Evolutionary conservation across 2,113 vertebrate species (phyloP).

Genomic region (Urocolius indicus): DNA sequence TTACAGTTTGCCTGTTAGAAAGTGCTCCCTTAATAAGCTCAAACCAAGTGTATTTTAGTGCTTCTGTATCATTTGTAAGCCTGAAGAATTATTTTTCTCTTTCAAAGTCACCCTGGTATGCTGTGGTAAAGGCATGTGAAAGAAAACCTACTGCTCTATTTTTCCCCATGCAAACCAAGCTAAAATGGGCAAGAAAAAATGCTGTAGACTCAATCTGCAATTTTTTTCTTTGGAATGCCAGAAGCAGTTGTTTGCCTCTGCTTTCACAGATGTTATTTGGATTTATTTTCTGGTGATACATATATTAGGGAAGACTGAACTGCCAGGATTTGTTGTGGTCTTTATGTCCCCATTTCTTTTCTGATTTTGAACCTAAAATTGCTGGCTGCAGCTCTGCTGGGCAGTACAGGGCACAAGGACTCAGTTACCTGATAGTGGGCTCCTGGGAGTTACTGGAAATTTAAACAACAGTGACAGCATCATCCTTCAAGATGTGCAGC

Average conservation of each 20-base stretch:
- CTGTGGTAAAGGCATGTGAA: neutral
- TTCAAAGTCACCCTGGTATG: neutral
- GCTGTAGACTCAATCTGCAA: neutral
- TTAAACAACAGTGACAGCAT: neutral
- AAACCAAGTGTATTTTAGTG: neutral
- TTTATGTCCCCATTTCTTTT: neutral
- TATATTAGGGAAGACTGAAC: neutral
- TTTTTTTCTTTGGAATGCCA: neutral
- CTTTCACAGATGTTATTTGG: neutral
- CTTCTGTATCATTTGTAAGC: neutral
- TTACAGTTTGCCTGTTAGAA: slow-evolving; percentile 40
- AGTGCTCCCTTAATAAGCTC: slow-evolving; percentile 37
- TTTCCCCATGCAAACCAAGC: neutral
- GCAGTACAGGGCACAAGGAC: neutral
- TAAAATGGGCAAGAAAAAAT: neutral
- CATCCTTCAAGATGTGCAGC: neutral
- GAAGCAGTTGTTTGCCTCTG: neutral
- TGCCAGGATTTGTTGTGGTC: neutral
- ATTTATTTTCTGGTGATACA: neutral
- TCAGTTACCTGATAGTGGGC: neutral
- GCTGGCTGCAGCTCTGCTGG: neutral
- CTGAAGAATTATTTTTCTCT: neutral
- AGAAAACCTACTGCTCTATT: neutral
- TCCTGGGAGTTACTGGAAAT: neutral
- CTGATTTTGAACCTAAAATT: neutral